Conservation (phyloP, 2,113 vertebrate genomes). For the Esox niger region DNA sequence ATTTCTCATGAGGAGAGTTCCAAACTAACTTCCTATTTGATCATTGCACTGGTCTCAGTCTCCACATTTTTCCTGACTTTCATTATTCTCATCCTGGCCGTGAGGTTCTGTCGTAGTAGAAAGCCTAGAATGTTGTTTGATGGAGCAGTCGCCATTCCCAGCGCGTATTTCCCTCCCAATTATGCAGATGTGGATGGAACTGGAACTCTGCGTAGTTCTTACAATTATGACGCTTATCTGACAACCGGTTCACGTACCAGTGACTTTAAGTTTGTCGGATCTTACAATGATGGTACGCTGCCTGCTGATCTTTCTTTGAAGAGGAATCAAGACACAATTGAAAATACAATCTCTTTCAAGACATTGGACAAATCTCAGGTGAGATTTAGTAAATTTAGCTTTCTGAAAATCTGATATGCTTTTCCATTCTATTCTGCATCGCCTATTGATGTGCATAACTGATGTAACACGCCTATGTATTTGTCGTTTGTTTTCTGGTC, state of each 20-base stretch:
- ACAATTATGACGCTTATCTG: constrained; percentile 62
- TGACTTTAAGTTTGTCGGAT: constrained; percentile 63
- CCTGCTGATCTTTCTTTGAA: constrained; percentile 19
- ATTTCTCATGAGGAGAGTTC: constrained; percentile 59
- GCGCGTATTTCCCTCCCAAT: constrained; percentile 53
- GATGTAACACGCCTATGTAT: no score
- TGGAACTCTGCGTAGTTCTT: constrained; percentile 63
- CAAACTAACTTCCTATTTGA: constrained; percentile 65
- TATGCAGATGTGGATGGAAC: constrained; percentile 44
- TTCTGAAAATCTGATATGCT: no score
- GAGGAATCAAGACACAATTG: constrained; percentile 27
- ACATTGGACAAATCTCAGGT: not conserved
- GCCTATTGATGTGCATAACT: no score
- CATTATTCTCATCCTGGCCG: constrained; percentile 63
- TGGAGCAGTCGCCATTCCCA: constrained; percentile 55
- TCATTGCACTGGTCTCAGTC: constrained; percentile 60
- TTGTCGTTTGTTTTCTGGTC: no score
- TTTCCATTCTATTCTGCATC: no score
- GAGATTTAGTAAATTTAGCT: no score
- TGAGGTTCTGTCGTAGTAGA: constrained; percentile 61
- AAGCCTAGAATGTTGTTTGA: constrained; percentile 60
- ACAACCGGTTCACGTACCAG: constrained; percentile 61
- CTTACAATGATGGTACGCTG: constrained; percentile 56
- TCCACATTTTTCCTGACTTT: constrained; percentile 73
- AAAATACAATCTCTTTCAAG: not conserved